These are phyloP conservation scores for Carterocephalus palaemon DNA, from an alignment of 2,888 invertebrate species.

Conservation along the genomic window DNA sequence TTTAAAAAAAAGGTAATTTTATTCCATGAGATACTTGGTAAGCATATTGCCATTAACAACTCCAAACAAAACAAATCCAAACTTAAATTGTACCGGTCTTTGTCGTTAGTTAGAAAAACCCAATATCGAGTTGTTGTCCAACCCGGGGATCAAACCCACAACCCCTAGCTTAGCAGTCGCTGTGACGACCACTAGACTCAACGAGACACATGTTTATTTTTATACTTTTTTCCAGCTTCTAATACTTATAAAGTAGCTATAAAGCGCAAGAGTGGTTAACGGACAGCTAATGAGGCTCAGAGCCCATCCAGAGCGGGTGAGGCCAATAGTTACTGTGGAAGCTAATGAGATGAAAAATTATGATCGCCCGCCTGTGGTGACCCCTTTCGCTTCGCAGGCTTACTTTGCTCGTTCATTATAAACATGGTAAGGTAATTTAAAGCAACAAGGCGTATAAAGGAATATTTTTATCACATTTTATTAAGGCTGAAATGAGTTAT, in stretches of 20 bases:
- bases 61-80: no score
- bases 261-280: conserved; percentile 32
- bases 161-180: no score
- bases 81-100: no score
- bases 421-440: conserved; percentile 41
- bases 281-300: conserved; percentile 52
- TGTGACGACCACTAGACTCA: no score
- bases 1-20: no score
- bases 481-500: conserved; percentile 13
- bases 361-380: conserved; percentile 66
- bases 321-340: conserved; percentile 43
- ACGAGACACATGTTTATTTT: no score
- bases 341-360: conserved; percentile 73
- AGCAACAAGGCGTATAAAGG: conserved; percentile 18
- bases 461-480: conserved; percentile 23
- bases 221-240: not conserved
- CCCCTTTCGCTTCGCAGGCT: conserved; percentile 64
- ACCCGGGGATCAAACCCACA: no score
- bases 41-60: no score
- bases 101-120: no score
- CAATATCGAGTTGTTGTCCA: no score
- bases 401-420: conserved; percentile 56
- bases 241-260: conserved; percentile 8
- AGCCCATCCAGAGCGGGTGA: conserved; percentile 61
- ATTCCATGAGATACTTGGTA: no score